phyloP scores from a whole-genome alignment of 2,797 vertebrate species.

The Gymnopithys bicolor region DNA sequence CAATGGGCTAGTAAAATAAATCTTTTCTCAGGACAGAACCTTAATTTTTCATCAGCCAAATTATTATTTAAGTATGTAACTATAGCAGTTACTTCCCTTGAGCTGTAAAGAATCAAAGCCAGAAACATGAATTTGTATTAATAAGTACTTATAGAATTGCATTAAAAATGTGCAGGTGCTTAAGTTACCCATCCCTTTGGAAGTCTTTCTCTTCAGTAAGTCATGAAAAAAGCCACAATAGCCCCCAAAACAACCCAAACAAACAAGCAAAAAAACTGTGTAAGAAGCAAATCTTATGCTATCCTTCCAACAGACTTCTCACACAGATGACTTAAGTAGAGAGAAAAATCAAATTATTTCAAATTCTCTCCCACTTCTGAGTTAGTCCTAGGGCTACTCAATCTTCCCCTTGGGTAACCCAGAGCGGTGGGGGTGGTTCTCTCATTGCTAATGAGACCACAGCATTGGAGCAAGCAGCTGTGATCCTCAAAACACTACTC shows the following conservation, averaged over 20 bases:
- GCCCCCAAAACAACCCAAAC: too few relatives aligned
- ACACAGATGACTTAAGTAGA: background rate
- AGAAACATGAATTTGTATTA: background rate
- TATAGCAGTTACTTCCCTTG: background rate
- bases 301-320: background rate
- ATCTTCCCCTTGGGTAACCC: background rate
- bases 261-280: background rate
- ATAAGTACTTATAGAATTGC: background rate
- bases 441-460: background rate
- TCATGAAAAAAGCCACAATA: background rate
- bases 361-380: background rate
- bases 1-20: background rate
- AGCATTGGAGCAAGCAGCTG: background rate
- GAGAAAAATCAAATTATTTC: background rate
- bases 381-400: background rate
- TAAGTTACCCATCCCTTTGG: background rate
- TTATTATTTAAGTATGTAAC: background rate
- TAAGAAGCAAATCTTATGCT: background rate
- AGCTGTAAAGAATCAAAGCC: background rate
- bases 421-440: background rate
- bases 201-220: background rate
- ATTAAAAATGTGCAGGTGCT: background rate
- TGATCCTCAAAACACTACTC: background rate
- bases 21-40: background rate
- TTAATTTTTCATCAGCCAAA: background rate